Evolutionary conservation across 1,140 invertebrate genomes (phyloP), one percentile per base, ranked within the genome.

Genomic region (Sycophaga agraensis): DNA sequence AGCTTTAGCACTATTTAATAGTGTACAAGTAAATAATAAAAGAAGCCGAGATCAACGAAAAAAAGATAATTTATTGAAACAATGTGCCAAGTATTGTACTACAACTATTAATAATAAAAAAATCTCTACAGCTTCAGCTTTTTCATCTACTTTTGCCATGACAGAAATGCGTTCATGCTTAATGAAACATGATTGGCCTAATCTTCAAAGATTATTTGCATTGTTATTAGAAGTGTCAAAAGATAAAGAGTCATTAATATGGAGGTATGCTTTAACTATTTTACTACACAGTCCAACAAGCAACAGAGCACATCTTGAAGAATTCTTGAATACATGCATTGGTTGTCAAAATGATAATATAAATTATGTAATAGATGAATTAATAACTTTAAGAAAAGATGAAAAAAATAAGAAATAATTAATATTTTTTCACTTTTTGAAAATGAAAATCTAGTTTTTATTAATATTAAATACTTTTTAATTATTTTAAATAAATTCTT

Each of bases 301-400:
- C 14, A 45, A 19, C 39, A 11, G 0, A 5, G 26, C 4, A 12
- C 37, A 59, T 45, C 16, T 69, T 16, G 16, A 51, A 45, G 37
- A 66, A 43, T 69, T 69, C 48, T n/a, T 69, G 2, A 51, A 69
- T 26, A 34, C 28, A 4, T 69, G 68, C 16, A 8, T 69, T 17
- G 63, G 64, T 16, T 59, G 24, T 58, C 37, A 48, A n/a, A 39
- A 6, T 43, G 50, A 65, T 5, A 53, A 66, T 40, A 6, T 39
- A 39, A 40, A 31, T 31, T 28, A 39, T 28, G 11, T 55, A n/a
- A 26, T 63, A 51, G n/a, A 59, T 7, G 17, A 45, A 22, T 39
- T 66, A 26, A 43, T 54, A 49, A 35, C 49, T 19, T 65, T 62
- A 4, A 62, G 8, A 43, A 40, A 16, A 7, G 17, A 45, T 16